Base-by-base conservation (phyloP, 2,888 invertebrate species). In the Trypoxylon attenuatum region DNA sequence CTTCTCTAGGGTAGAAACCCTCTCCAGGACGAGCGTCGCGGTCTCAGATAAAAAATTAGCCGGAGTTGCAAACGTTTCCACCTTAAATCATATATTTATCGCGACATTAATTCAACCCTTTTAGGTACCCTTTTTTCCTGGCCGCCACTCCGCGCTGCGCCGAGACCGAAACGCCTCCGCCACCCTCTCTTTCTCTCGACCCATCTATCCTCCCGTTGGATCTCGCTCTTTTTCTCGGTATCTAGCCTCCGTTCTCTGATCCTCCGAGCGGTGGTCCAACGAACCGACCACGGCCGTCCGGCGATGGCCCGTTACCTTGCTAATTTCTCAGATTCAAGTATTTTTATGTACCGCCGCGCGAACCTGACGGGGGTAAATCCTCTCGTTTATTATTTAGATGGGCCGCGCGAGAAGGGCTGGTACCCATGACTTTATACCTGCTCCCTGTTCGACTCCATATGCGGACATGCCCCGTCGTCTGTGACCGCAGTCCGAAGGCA, bases 11-110 rank as follows among this genome's bases (percentile, higher is more conserved):
- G 71, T 73, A 77, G 78, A 82, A 82, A 80, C 66, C 77, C 77
- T 77, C 78, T 65, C 75, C 71, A 46, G 55, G 65, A 47, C 55
- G 65, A 69, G 61, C 65, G 49, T 50, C 71, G 77, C 63, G 82
- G 82, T 85, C 87, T 86, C 81, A 86, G 87, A 87, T 87, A 87
- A 87, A 87, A 87, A 87, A 87, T 87, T 86, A 87, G 87, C 85
- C 83, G 69, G 82, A 84, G 83, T 84, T 82, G 85, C 84, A 84
- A 85, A 84, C 85, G 84, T 84, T 85, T 83, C 82, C 83, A 85
- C 87, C 87, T 86, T 87, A 87, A 87, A 87, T 87, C 87, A 87
- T 87, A 87, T 87, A 87, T 87, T 87, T 87, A 87, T 87, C 87
- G 87, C 86, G 87, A 87, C 87, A 87, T 87, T 87, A 87, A 87